Conservation (phyloP, 1,140 invertebrate genomes). For the Chironomus striatipennis region DNA sequence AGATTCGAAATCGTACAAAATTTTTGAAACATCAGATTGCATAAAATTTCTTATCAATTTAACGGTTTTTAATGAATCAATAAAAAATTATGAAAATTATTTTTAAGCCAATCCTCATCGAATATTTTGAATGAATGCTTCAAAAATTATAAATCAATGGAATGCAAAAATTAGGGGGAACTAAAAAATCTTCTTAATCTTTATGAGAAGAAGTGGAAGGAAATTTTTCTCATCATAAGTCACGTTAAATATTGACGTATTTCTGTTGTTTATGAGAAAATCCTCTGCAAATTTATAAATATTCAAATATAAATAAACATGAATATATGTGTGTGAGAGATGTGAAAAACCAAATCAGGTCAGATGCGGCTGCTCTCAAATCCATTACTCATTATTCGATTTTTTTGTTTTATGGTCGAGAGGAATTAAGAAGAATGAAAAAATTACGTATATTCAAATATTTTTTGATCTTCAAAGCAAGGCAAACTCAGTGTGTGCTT, state of each 20-base stretch:
- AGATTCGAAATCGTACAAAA: no score
- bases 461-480: background rate
- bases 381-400: background rate
- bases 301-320: conserved; percentile 9
- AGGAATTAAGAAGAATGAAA: background rate
- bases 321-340: conserved; percentile 3
- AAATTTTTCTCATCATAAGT: background rate
- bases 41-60: no score
- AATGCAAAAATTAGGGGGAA: background rate
- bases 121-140: no score
- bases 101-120: no score
- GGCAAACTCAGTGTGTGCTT: background rate
- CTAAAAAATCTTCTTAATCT: background rate
- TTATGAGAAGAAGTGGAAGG: background rate
- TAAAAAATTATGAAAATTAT: no score
- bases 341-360: background rate
- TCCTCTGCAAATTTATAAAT: background rate
- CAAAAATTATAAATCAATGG: no score
- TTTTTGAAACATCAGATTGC: no score
- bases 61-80: no score
- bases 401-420: background rate
- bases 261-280: background rate
- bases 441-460: background rate
- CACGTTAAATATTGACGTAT: conserved; percentile 13
- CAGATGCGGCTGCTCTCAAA: background rate